Percentiles rank a stretch among this genome's conserved stretches.
Conservation (phyloP, 2,888 invertebrate genomes). For the Torymus texanus region DNA sequence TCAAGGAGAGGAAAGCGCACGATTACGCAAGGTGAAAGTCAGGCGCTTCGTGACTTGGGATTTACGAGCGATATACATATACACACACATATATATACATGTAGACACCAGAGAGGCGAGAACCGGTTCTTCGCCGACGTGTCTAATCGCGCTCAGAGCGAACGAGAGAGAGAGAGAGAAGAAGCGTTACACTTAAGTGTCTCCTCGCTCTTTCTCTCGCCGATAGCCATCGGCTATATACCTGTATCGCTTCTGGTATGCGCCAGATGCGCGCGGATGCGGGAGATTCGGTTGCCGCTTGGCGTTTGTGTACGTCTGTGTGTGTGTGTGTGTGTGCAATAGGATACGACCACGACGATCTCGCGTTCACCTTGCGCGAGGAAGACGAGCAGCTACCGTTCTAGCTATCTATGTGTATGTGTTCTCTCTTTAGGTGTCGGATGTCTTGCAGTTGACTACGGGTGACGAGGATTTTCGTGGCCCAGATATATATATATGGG, state of each 20-base stretch:
- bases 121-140: conserved; percentile 44
- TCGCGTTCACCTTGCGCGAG: no score
- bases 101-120: neutral
- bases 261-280: no score
- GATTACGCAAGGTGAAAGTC: conserved; percentile 54
- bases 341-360: neutral
- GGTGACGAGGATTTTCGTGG: no score
- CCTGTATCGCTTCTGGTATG: conserved; percentile 28
- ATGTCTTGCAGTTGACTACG: no score
- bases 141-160: conserved; percentile 27
- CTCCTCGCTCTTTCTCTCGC: neutral
- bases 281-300: no score
- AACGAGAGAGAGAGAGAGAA: neutral
- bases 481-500: no score
- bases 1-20: conserved; percentile 2
- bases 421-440: no score
- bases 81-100: neutral
- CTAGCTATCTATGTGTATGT: no score
- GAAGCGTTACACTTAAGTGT: conserved; percentile 31
- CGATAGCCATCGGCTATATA: conserved; percentile 26
- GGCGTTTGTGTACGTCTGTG: no score
- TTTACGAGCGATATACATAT: conserved; percentile 19
- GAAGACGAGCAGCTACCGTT: no score
- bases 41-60: conserved; percentile 18
- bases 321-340: neutral